Conservation (phyloP, 37 sponge, comb jelly and placozoan genomes). For the Tethya wilhelma region DNA sequence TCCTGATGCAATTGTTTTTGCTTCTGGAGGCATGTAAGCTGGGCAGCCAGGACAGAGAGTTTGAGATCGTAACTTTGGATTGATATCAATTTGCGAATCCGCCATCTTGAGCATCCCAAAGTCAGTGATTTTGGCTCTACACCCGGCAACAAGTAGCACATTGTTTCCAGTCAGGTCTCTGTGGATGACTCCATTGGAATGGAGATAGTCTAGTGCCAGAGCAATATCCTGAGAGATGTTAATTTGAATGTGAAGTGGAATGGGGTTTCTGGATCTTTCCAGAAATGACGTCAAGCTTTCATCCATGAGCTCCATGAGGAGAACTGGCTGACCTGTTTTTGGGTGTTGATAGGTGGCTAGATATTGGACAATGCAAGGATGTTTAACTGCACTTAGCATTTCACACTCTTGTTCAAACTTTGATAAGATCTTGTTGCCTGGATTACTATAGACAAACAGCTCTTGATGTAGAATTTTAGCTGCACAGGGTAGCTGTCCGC, state of each 20-base stretch:
- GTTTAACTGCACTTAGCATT: conserved; percentile 4
- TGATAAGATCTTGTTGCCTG: neutral
- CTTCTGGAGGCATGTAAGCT: conserved; percentile 51
- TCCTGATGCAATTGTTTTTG: neutral
- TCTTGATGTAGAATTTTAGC: conserved; percentile 24
- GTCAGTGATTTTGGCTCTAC: conserved; percentile 47
- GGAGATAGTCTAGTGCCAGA: conserved; percentile 36
- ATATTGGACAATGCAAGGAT: conserved; percentile 41
- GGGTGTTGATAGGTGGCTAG: conserved; percentile 6
- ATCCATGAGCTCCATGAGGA: conserved; percentile 54
- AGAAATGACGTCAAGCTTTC: conserved; percentile 39
- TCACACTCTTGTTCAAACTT: conserved; percentile 22
- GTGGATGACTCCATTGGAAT: conserved; percentile 27
- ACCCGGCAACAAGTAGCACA: conserved; percentile 20
- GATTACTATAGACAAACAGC: neutral
- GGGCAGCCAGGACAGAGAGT: conserved; percentile 26
- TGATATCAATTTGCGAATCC: neutral
- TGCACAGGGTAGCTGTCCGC: conserved; percentile 31
- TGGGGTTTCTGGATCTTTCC: conserved; percentile 3
- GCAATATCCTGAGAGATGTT: conserved; percentile 37
- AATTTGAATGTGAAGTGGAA: conserved; percentile 24
- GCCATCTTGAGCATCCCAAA: conserved; percentile 32
- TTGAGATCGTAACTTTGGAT: neutral
- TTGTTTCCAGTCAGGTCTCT: conserved; percentile 49
- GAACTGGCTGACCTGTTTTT: conserved; percentile 12